Evolutionary conservation across 2,797 vertebrate species (phyloP).

Genomic region (Danio albolineatus): DNA sequence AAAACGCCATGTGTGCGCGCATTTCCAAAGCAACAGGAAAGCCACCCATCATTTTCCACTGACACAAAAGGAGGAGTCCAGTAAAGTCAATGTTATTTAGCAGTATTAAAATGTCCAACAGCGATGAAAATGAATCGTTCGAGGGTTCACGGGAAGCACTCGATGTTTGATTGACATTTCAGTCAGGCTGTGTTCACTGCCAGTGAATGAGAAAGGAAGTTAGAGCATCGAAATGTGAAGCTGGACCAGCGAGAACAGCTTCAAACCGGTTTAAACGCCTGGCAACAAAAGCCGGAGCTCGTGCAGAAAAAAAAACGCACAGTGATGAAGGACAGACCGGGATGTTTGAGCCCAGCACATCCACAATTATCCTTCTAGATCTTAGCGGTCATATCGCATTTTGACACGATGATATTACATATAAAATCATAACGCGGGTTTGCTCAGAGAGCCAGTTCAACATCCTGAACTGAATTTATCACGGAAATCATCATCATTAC

Average conservation of each 20-base stretch:
- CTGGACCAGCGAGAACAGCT: conserved; percentile 73
- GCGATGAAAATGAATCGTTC: background rate
- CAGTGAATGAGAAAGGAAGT: conserved; percentile 46
- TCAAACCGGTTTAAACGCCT: conserved; percentile 71
- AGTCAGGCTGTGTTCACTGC: conserved; percentile 1
- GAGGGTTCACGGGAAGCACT: background rate
- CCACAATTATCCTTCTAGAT: background rate
- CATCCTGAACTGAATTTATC: conserved; percentile 32
- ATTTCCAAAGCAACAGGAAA: background rate
- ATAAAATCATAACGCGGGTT: background rate
- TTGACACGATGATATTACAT: conserved; percentile 40
- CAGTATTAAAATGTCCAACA: background rate
- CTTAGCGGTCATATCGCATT: background rate
- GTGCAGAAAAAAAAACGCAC: background rate
- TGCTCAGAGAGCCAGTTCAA: conserved; percentile 14
- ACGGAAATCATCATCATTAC: conserved; percentile 3
- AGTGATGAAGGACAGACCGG: conserved; percentile 18
- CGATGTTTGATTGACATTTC: background rate
- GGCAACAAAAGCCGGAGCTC: conserved; percentile 64
- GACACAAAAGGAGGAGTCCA: too few relatives aligned
- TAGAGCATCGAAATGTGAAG: conserved; percentile 52
- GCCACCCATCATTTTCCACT: too few relatives aligned
- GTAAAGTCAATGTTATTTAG: too few relatives aligned
- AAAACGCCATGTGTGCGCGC: background rate
- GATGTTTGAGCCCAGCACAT: conserved; percentile 26